A percentile compares a stretch with the other conserved stretches of the same genome.
phyloP scores from a whole-genome alignment of 1,140 invertebrate genomes.

The Portunus trituberculatus region DNA sequence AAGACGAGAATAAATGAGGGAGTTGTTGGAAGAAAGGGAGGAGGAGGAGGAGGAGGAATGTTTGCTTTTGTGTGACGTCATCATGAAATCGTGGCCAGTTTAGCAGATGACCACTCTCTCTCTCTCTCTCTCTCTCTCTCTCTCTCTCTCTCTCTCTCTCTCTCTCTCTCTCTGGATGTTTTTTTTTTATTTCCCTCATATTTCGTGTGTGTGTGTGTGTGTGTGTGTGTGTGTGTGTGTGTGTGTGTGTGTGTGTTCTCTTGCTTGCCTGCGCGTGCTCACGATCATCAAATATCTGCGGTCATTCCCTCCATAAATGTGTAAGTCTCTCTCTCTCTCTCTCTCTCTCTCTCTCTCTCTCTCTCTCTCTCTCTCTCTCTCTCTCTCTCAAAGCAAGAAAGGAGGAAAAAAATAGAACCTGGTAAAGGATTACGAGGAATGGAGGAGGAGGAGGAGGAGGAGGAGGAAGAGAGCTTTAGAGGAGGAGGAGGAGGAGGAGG shows the following conservation, averaged over 20 bases:
- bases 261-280: neutral
- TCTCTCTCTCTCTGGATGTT: neutral
- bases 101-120: conserved; percentile 20
- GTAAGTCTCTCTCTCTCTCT: conserved; percentile 11
- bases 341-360: conserved; percentile 12
- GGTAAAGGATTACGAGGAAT: neutral
- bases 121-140: neutral
- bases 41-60: neutral
- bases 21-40: too few species aligned
- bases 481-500: neutral
- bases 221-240: too few species aligned
- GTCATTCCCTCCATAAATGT: conserved; percentile 33
- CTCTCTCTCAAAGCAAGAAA: conserved; percentile 30
- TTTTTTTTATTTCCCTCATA: neutral
- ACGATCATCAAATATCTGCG: conserved; percentile 6
- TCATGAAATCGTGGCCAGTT: neutral
- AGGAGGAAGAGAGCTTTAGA: neutral
- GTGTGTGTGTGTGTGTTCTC: too few species aligned
- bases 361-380: conserved; percentile 24
- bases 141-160: neutral
- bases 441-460: neutral
- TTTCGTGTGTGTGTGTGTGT: neutral
- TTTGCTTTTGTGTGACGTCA: conserved; percentile 8
- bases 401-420: neutral
- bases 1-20: neutral